Conservation (phyloP, 2,113 vertebrate genomes). For the Poicephalus meyeri region DNA sequence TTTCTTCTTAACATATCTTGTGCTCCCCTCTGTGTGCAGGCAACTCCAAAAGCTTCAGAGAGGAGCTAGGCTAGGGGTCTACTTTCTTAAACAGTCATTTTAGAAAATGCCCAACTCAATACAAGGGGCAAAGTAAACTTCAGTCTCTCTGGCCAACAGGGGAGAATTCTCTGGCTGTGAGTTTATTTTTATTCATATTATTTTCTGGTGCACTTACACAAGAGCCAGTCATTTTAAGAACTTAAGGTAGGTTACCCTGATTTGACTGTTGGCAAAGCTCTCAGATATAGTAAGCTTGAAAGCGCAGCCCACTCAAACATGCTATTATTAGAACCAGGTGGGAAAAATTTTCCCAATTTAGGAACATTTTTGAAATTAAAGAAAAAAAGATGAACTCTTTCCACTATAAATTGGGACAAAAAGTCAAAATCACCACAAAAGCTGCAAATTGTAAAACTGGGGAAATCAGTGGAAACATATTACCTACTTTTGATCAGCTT, state of each 20-base stretch:
- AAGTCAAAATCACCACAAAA: background rate
- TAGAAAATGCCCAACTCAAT: background rate
- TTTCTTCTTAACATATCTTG: background rate
- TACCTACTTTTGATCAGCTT: background rate
- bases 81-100: background rate
- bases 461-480: background rate
- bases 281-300: slow-evolving; percentile 15
- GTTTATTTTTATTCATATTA: background rate
- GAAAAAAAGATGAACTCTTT: background rate
- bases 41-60: background rate
- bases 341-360: slow-evolving; percentile 15
- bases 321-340: slow-evolving; percentile 54
- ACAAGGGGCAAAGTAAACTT: background rate
- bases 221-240: slow-evolving; percentile 1
- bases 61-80: background rate
- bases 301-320: slow-evolving; percentile 27
- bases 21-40: background rate
- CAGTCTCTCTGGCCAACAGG: background rate
- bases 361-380: background rate
- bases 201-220: slow-evolving; percentile 31
- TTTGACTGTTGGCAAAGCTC: slow-evolving; percentile 41
- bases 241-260: slow-evolving; percentile 39
- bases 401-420: background rate
- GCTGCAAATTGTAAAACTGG: background rate
- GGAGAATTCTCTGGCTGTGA: background rate